A percentile compares a stretch with the other conserved stretches of the same genome.
Evolutionary conservation across 1,140 invertebrate species (phyloP).

Genomic region (Drosophila mauritiana): DNA sequence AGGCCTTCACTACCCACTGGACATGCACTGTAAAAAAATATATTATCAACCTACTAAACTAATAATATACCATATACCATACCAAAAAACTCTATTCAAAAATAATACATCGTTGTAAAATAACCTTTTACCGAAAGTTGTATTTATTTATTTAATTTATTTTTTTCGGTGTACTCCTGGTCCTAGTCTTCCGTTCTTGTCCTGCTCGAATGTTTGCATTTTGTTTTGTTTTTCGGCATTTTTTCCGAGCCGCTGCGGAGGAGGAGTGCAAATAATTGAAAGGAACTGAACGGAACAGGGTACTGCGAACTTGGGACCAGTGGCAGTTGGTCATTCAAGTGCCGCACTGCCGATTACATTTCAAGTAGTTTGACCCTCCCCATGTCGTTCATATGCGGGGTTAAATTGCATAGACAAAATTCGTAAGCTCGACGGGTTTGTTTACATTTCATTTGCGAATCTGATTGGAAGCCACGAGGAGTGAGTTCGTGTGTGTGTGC

Average conservation of each 20-base stretch:
- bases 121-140: no score
- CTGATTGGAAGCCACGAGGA: constrained; percentile 55
- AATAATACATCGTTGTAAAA: no score
- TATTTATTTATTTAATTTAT: neutral
- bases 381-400: constrained; percentile 41
- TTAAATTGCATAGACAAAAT: constrained; percentile 75
- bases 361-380: constrained; percentile 61
- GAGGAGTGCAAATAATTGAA: constrained; percentile 77
- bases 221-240: constrained; percentile 78
- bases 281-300: constrained; percentile 49
- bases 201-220: constrained; percentile 68
- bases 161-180: constrained; percentile 28
- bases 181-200: constrained; percentile 37
- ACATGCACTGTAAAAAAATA: neutral
- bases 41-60: no score
- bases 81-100: no score
- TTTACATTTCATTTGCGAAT: constrained; percentile 78
- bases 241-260: constrained; percentile 48
- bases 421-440: constrained; percentile 56
- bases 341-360: constrained; percentile 79
- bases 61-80: no score
- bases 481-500: no score
- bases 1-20: constrained; percentile 60
- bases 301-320: constrained; percentile 17
- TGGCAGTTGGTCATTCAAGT: constrained; percentile 76